phyloP scores from a whole-genome alignment of 30 jellyfish, hydroid and myxozoan genomes.

The Chrysaora quinquecirrha region DNA sequence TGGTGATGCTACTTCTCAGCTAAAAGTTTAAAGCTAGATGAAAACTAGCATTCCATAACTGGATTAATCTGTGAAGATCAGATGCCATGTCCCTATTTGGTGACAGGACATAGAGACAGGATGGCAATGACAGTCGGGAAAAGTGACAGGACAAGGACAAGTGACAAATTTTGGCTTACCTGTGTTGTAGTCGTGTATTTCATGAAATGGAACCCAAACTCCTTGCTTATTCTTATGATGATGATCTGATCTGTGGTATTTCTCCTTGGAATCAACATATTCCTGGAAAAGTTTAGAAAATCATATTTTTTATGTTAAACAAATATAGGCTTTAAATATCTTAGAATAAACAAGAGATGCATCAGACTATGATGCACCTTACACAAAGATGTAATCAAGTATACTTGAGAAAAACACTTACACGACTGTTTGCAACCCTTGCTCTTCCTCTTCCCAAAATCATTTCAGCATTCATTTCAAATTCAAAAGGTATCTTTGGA shows the following conservation, averaged over 20 bases:
- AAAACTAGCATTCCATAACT: too few relatives aligned
- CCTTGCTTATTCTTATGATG: constrained; percentile 21
- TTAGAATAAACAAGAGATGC: neutral
- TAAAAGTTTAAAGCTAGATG: too few relatives aligned
- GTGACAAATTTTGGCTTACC: too few relatives aligned
- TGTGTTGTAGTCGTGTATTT: constrained; percentile 60
- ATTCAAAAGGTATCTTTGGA: constrained; percentile 54
- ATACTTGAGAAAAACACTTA: neutral
- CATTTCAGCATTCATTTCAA: constrained; percentile 65
- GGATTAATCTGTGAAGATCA: too few relatives aligned
- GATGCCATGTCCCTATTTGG: too few relatives aligned
- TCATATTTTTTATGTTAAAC: neutral
- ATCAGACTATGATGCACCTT: neutral
- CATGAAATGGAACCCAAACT: constrained; percentile 37
- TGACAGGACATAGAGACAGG: too few relatives aligned
- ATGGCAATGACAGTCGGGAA: too few relatives aligned
- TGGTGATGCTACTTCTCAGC: too few relatives aligned
- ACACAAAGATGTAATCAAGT: neutral
- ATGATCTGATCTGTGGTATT: constrained; percentile 35
- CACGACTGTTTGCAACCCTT: constrained; percentile 50
- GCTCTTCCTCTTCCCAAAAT: neutral
- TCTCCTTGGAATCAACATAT: constrained; percentile 47
- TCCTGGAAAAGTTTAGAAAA: constrained; percentile 30
- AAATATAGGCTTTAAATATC: neutral
- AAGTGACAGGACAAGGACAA: neutral